phyloP scores from a whole-genome alignment of 2,113 vertebrate species.

The Columba livia region DNA sequence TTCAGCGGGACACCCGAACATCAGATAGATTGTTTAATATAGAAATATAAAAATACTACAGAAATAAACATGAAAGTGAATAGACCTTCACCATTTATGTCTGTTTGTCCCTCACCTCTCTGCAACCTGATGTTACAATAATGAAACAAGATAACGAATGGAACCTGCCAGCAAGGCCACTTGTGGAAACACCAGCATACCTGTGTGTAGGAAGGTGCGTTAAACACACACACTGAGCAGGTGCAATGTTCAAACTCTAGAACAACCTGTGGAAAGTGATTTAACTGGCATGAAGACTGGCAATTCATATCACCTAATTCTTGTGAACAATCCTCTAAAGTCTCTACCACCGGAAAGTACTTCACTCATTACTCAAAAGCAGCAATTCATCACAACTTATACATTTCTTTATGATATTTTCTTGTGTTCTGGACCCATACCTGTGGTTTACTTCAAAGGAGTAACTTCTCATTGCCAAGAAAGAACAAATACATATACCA shows the following conservation, averaged over 20 bases:
- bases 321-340: neutral
- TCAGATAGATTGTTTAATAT: neutral
- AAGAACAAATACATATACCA: neutral
- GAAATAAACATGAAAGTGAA: neutral
- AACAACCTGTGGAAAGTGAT: neutral
- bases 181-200: neutral
- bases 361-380: neutral
- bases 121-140: neutral
- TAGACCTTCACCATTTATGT: neutral
- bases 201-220: neutral
- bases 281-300: neutral
- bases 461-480: neutral
- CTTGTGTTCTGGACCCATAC: neutral
- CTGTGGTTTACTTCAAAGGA: neutral
- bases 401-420: neutral
- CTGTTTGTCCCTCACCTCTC: neutral
- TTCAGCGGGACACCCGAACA: neutral
- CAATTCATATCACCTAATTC: neutral
- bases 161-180: neutral
- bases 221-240: neutral
- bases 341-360: neutral
- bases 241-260: neutral
- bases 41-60: neutral
- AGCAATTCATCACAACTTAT: neutral
- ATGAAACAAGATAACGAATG: neutral